A percentile compares a stretch with the other conserved stretches of the same genome.
Evolutionary conservation across 2,797 vertebrate genomes (phyloP).

Genomic region (Crypturellus tataupa): DNA sequence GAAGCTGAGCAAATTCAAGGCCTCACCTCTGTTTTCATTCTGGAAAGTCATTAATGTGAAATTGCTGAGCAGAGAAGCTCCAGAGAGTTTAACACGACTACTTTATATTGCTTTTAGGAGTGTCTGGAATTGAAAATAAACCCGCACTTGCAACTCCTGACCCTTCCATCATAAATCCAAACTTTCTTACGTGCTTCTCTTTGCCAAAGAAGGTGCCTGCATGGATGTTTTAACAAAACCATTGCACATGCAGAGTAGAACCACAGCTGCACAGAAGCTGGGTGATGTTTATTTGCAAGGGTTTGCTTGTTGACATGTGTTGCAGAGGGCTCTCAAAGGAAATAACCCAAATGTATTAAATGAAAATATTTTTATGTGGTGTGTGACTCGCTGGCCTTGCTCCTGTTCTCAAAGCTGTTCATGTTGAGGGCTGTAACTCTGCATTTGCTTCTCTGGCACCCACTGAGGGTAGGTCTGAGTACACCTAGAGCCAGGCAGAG

Average conservation of each 20-base stretch:
- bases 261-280: not conserved
- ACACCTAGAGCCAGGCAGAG: not conserved
- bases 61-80: constrained; percentile 62
- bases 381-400: constrained; percentile 7
- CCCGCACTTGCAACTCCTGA: constrained; percentile 63
- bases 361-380: constrained; percentile 4
- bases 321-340: constrained; percentile 20
- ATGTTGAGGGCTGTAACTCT: not conserved
- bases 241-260: not conserved
- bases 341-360: constrained; percentile 14
- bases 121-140: constrained; percentile 76
- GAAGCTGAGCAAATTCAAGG: constrained; percentile 1
- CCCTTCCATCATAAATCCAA: constrained; percentile 71
- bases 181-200: constrained; percentile 46
- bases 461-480: not conserved
- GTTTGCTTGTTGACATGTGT: not conserved
- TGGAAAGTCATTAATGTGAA: constrained; percentile 50
- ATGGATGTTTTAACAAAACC: constrained; percentile 9
- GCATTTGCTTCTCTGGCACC: not conserved
- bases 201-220: constrained; percentile 27
- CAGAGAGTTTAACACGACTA: constrained; percentile 59
- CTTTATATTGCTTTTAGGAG: constrained; percentile 65
- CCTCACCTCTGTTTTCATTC: constrained; percentile 36
- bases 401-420: not conserved
- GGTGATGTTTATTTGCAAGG: constrained; percentile 27